Evolutionary conservation across 2,113 vertebrate species (phyloP).

Genomic region (Dromaius novaehollandiae): DNA sequence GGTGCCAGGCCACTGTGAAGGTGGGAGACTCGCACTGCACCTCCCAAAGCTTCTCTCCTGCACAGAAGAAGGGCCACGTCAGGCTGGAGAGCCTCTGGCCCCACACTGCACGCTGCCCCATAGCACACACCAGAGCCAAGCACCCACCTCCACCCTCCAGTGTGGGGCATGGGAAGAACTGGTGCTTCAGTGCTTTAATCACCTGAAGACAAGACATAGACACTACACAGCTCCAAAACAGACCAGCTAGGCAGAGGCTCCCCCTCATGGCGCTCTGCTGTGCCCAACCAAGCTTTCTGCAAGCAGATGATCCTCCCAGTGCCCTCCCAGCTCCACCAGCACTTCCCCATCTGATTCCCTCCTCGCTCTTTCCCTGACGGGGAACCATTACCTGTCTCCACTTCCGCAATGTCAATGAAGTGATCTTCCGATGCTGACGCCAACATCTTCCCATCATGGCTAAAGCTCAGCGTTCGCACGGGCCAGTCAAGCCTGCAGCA

Average conservation of each 20-base stretch:
- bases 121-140: neutral
- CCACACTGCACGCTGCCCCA: neutral
- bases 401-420: constrained; percentile 97
- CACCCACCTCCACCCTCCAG: neutral
- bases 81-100: neutral
- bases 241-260: constrained; percentile 16
- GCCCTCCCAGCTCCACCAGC: neutral
- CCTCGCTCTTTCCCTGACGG: neutral
- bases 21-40: constrained; percentile 99
- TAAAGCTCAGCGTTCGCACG: constrained; percentile 95
- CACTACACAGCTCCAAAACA: neutral
- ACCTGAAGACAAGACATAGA: constrained; percentile 24
- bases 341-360: neutral
- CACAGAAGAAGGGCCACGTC: neutral
- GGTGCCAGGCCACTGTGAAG: constrained; percentile 98
- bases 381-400: constrained; percentile 88
- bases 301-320: accelerated
- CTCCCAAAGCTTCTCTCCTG: constrained; percentile 98
- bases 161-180: neutral
- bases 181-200: neutral
- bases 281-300: neutral
- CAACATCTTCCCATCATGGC: constrained; percentile 97
- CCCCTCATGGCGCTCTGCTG: neutral
- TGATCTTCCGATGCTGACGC: constrained; percentile 97
- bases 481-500: constrained; percentile 93